Conservation (phyloP, 2,888 invertebrate species). For the Empis livida region DNA sequence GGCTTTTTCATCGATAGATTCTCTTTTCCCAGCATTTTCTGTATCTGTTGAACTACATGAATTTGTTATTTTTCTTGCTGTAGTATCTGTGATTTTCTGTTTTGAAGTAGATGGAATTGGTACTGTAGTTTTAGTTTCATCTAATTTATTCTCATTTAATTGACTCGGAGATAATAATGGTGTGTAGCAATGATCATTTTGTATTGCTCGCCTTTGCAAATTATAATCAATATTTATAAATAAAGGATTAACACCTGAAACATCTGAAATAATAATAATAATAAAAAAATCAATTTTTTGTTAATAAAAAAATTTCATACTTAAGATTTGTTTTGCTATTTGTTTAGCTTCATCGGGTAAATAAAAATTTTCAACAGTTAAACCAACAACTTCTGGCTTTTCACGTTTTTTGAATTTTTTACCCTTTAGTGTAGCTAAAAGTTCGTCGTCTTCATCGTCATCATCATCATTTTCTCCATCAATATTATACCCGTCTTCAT, state of each 20-base stretch:
- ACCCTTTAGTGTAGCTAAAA: conserved; percentile 16
- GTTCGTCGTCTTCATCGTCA: conserved; percentile 36
- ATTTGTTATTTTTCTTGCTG: conserved; percentile 4
- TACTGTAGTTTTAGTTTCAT: conserved; percentile 20
- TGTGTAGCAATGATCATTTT: conserved; percentile 74
- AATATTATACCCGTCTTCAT: conserved; percentile 38
- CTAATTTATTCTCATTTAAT: conserved; percentile 22
- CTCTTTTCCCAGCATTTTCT: not conserved
- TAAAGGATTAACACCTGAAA: conserved; percentile 29
- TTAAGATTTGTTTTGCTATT: conserved; percentile 25
- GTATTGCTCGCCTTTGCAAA: conserved; percentile 39
- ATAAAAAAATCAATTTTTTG: not conserved
- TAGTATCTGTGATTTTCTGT: not conserved
- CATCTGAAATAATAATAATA: conserved; percentile 20
- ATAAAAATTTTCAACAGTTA: conserved; percentile 54
- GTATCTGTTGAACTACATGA: conserved; percentile 5
- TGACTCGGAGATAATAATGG: conserved; percentile 52
- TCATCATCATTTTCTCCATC: conserved; percentile 47
- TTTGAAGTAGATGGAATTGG: conserved; percentile 19
- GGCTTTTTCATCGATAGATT: conserved; percentile 8
- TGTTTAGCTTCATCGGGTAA: conserved; percentile 36
- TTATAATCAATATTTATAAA: conserved; percentile 30
- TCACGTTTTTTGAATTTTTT: conserved; percentile 12
- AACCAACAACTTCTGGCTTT: conserved; percentile 43
- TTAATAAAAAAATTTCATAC: not conserved